These are phyloP conservation scores for Drosophila rhopaloa DNA, from an alignment of 1,140 invertebrate species.

Conservation along the genomic window DNA sequence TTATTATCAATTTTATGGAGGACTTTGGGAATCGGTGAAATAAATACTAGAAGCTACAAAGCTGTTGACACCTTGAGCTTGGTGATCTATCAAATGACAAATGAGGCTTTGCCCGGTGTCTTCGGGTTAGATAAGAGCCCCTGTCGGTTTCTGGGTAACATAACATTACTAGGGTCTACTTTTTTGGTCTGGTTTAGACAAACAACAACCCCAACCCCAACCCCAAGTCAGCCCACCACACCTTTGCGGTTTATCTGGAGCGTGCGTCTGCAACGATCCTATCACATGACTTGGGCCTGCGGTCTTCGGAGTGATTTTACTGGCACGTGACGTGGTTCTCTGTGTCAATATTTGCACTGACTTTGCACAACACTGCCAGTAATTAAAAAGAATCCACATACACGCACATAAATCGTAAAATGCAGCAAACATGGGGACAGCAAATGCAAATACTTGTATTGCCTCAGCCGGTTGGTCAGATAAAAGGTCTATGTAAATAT, in stretches of 20 bases:
- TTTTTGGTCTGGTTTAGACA: constrained; percentile 21
- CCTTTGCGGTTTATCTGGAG: constrained; percentile 61
- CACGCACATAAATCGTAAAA: constrained; percentile 29
- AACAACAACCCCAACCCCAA: neutral
- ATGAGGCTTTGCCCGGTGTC: constrained; percentile 43
- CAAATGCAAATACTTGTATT: constrained; percentile 51
- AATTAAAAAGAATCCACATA: constrained; percentile 54
- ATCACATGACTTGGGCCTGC: constrained; percentile 67
- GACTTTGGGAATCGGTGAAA: constrained; percentile 45
- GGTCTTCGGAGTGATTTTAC: constrained; percentile 51
- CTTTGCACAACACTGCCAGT: constrained; percentile 55
- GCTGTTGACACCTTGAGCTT: constrained; percentile 27
- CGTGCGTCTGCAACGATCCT: constrained; percentile 54
- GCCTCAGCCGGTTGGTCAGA: constrained; percentile 65
- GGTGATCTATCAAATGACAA: constrained; percentile 69
- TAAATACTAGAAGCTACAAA: constrained; percentile 41
- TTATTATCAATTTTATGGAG: constrained; percentile 56
- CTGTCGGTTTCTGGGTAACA: neutral
- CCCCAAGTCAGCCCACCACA: constrained; percentile 3
- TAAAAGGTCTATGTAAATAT: constrained; percentile 49
- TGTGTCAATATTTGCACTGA: constrained; percentile 55
- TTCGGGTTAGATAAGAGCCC: constrained; percentile 48
- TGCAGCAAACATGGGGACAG: constrained; percentile 46
- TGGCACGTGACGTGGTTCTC: constrained; percentile 65
- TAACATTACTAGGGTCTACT: constrained; percentile 17